Percentiles rank a stretch among this genome's conserved stretches.
Evolutionary conservation across 1,140 invertebrate genomes (phyloP).

Genomic region (Cydia fagiglandana): DNA sequence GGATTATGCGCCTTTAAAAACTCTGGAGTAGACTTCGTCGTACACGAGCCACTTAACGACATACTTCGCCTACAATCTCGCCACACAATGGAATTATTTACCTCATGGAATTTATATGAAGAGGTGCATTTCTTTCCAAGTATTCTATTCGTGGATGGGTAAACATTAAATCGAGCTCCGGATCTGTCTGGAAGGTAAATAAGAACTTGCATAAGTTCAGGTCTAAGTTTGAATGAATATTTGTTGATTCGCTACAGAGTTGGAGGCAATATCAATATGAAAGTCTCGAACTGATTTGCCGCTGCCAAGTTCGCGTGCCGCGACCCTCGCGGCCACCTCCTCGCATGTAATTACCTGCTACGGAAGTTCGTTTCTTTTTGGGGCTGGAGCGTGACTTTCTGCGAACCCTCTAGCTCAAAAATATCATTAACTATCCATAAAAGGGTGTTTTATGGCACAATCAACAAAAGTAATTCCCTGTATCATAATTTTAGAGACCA

Average conservation of each 20-base stretch:
- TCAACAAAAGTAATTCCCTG: conserved; percentile 9
- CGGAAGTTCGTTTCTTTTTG: conserved; percentile 62
- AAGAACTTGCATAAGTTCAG: conserved; percentile 39
- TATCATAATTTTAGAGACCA: conserved; percentile 3
- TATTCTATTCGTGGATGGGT: conserved; percentile 31
- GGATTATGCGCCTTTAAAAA: conserved; percentile 51
- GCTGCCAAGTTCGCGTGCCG: conserved; percentile 57
- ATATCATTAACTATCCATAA: conserved; percentile 51
- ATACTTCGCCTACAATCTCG: conserved; percentile 23
- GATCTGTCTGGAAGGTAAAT: conserved; percentile 54
- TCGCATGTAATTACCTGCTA: conserved; percentile 63
- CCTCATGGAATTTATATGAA: conserved; percentile 13
- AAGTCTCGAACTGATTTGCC: conserved; percentile 40
- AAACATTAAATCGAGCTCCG: conserved; percentile 40
- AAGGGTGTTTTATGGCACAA: conserved; percentile 39
- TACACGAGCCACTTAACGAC: conserved; percentile 30
- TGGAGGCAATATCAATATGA: conserved; percentile 34
- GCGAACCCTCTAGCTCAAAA: conserved; percentile 50
- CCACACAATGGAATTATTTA: conserved; percentile 30
- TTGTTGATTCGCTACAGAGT: conserved; percentile 35
- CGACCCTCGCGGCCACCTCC: conserved; percentile 43
- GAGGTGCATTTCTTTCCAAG: conserved; percentile 5
- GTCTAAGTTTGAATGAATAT: conserved; percentile 41
- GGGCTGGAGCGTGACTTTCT: conserved; percentile 55
- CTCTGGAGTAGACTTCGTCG: conserved; percentile 38